Base-by-base conservation (phyloP, 2,888 invertebrate species). In the Corythucha ciliata region DNA sequence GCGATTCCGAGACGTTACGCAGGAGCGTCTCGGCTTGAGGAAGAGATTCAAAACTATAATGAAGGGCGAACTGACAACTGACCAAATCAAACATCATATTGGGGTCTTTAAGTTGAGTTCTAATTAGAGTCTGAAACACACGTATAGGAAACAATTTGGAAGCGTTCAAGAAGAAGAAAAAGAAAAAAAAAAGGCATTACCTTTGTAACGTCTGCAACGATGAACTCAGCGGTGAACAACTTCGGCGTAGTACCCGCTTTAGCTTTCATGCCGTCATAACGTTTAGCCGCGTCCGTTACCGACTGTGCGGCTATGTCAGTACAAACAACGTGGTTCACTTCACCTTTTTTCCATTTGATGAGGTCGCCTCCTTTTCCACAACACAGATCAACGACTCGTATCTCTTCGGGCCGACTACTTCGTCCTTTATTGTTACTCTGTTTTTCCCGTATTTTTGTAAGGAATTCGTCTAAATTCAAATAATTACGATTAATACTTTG, bases 341-440 rank as follows among this genome's bases (percentile, higher is more conserved):
- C 33, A 46, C 78, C 83, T 46, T 59, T 59, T 54, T 79, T 79
- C 91, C 97, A 99, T 69, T 99, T 99, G n/a, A 86, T 74, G 27
- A 98, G 73, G 69, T 99, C 98, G 2, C 98, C 98, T 18, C 98
- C 98, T 74, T 99, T 99, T 1, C 98, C 98, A 67, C 94, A 94
- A 62, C 94, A 92, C 74, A 98, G 81, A 68, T 98, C 98, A 47
- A 96, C 71, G 0, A 92, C 88, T 21, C 36, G 22, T 16, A 41
- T 22, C 8, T 41, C 37, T 6, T 48, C 51, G 18, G 27, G 25
- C n/a, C 21, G 8, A 3, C 26, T 26, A 21, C 37, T 44, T 20
- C 22, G 42, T 7, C 16, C 33, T 33, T 33, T 77, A 62, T 78
- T 80, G n/a, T n/a, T n/a, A n/a, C n/a, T n/a, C n/a, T n/a, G n/a